Base-by-base conservation (phyloP, 2,888 invertebrate genomes). In the Zonitis immaculata region DNA sequence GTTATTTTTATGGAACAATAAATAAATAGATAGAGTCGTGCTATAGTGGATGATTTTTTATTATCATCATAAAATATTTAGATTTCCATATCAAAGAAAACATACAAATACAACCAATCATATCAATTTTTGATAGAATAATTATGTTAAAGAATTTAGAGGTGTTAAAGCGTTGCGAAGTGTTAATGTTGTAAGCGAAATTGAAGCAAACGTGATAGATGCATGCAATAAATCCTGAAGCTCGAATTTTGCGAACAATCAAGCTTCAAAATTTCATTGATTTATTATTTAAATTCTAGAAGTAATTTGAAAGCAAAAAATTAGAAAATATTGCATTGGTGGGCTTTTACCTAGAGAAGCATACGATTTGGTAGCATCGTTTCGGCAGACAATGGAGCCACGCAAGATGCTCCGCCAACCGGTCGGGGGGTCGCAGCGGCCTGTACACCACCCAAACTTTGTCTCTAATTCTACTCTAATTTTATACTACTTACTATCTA, bases 401-500 rank as follows among this genome's bases (percentile, higher is more conserved):
- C 64, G 67, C 59, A 74, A 68, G 64, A 76, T 66, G 61, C 71
- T 72, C 67, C 73, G 75, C 80, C 81, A 80, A 71, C 80, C 80
- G 60, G 78, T 78, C 61, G 80, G 80, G 65, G 79, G 79, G 71
- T 79, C 80, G 75, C 74, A 80, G 68, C 78, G 79, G 70, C 81
- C 80, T 79, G 77, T 60, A 63, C 56, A 60, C 57, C n/a, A n/a
- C n/a, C n/a, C n/a, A n/a, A n/a, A n/a, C n/a, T n/a, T n/a, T n/a
- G n/a, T n/a, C n/a, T n/a, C n/a, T n/a, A n/a, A n/a, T n/a, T n/a
- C n/a, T n/a, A n/a, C n/a, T n/a, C n/a, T n/a, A n/a, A n/a, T n/a
- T n/a, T n/a, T n/a, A n/a, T n/a, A n/a, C n/a, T n/a, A n/a, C n/a
- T n/a, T n/a, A n/a, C n/a, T n/a, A n/a, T n/a, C n/a, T n/a, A n/a